Base-by-base conservation (phyloP, 1,140 invertebrate species). In the Charaxes varanes region DNA sequence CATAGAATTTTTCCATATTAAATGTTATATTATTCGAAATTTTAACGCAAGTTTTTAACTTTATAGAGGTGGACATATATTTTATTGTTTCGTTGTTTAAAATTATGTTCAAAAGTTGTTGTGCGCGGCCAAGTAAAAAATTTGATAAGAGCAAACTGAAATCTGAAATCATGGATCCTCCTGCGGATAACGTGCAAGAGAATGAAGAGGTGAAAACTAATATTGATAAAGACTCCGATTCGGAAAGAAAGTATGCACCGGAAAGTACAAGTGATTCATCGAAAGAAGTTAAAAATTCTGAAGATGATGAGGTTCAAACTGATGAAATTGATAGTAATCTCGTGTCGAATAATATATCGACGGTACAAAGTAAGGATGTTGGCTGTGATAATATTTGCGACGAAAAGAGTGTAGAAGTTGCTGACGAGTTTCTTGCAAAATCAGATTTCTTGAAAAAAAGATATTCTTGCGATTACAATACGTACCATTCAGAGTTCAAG, bases 51-150 rank as follows among this genome's bases (percentile, higher is more conserved):
- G 36, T 53, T 44, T 38, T 7, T 28, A 28, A 11, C n/a, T n/a
- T 17, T 30, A 43, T 40, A 42, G 6, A 40, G 18, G 4, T 31
- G n/a, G n/a, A n/a, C n/a, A n/a, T 31, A 43, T 24, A 32, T 36
- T 41, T 16, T 44, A 46, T 41, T 33, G 18, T 23, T 46, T 49
- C 53, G 16, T 44, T 41, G 13, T 46, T 50, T 58, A 46, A 67
- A 76, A 80, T 68, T 81, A 85, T 85, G 83, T 85, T 85, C 42
- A 85, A 85, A 74, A 84, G 76, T 82, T 85, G 83, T 54, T 85
- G 83, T 70, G 77, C 79, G 26, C 71, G 81, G 54, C 71, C 82
- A 11, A 77, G 54, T 53, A 85, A 85, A 59, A 85, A 80, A 73
- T 51, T 83, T 30, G 66, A 51, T 44, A 83, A 85, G 62, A 81